Evolutionary conservation across 2,888 invertebrate species (phyloP), one percentile per base, ranked within the genome.

Genomic region (Andrena trimmerana): DNA sequence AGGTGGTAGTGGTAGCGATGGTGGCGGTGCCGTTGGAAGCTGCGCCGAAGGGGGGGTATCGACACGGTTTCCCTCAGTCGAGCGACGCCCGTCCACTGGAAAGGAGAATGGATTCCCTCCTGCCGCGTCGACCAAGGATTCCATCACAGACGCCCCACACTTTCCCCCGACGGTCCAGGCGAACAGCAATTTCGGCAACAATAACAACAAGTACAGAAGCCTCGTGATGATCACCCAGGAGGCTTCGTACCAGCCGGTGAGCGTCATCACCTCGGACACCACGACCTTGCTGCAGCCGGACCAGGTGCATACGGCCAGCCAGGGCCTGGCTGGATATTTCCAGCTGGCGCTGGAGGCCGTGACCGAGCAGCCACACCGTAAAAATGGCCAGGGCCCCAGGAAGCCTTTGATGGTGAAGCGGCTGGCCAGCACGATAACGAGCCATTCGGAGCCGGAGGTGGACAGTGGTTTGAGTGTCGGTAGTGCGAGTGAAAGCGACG

Each of bases 201-300:
- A 54, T 52, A 70, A 57, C 57, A 77, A 78, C 68, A 89, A 97
- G 94, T 98, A 97, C 94, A 97, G 97, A 92, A 97, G 97, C 95
- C 96, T 97, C 95, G 97, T 98, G 94, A 97, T 97, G 97, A 98
- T 98, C 95, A 97, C 97, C 92, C 97, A 97, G 95, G 92, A 97
- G 95, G 93, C 94, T 78, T 90, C 95, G 93, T 94, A 94, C 89
- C 95, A 95, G 86, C 95, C 95, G 94, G 97, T 97, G 92, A 97
- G 96, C 94, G 96, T 97, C 89, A 96, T 97, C 94, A 96, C 97
- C 92, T 96, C 96, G 91, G 97, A 97, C 93, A 97, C 97, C 91
- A 97, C 97, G 92, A 96, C 96, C 92, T 95, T 97, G 90, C 95
- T 97, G 94, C 96, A 95, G 74, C 92, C 93, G 77, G 92, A 93